Evolutionary conservation across 2,888 invertebrate species (phyloP).

Genomic region (Rhodophaea formosa): DNA sequence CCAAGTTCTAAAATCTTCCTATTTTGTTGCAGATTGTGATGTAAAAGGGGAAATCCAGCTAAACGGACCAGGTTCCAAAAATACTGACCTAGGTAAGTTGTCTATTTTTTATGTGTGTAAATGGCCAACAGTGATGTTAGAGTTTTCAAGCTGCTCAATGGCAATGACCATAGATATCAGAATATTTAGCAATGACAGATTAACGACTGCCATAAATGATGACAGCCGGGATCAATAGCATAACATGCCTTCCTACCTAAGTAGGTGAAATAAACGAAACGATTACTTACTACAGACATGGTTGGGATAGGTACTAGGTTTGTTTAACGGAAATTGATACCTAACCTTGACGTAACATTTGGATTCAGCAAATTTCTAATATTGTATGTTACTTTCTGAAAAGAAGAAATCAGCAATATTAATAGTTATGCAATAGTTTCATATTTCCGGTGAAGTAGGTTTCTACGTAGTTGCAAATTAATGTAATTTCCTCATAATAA

Average conservation of each 20-base stretch:
- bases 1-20: not conserved
- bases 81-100: constrained; percentile 83
- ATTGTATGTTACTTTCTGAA: too few relatives aligned
- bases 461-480: not conserved
- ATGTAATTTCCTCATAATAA: too few relatives aligned
- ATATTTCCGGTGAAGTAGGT: not conserved
- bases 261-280: not conserved
- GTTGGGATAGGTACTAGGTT: not conserved
- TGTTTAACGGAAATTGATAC: constrained; percentile 5
- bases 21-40: constrained; percentile 86
- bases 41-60: constrained; percentile 90
- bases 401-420: too few relatives aligned
- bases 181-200: too few relatives aligned
- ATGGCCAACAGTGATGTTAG: too few relatives aligned
- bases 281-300: not conserved
- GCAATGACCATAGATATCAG: too few relatives aligned
- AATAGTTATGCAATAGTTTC: not conserved
- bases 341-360: constrained; percentile 11
- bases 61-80: constrained; percentile 89
- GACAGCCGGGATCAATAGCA: too few relatives aligned
- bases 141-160: too few relatives aligned
- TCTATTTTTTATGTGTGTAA: not conserved
- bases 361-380: not conserved
- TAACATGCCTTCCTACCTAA: too few relatives aligned
- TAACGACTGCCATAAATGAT: too few relatives aligned